Conservation (phyloP, 2,797 vertebrate species). For the Meriones psammophilus region DNA sequence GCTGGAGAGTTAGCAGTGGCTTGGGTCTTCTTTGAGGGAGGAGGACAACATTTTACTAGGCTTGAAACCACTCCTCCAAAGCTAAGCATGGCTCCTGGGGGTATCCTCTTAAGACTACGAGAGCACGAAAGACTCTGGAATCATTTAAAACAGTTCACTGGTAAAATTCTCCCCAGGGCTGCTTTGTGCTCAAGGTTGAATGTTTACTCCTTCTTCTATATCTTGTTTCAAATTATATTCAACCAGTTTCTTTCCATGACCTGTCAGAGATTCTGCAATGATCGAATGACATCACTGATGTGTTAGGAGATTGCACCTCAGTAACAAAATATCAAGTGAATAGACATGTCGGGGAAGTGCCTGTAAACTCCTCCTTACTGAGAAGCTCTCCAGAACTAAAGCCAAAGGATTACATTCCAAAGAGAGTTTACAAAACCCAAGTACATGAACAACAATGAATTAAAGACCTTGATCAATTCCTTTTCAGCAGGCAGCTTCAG, state of each 20-base stretch:
- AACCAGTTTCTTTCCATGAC: not conserved
- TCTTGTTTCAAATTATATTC: slow-evolving; percentile 23
- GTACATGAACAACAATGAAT: not conserved
- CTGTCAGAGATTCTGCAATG: not conserved
- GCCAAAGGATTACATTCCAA: not conserved
- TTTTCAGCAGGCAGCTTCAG: not conserved
- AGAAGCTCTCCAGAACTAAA: slow-evolving; percentile 33
- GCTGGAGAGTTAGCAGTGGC: not conserved
- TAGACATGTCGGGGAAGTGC: not conserved
- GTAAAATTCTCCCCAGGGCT: not conserved
- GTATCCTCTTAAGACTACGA: not conserved
- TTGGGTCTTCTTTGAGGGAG: not conserved
- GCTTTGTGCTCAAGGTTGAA: not conserved
- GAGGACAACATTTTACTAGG: not conserved
- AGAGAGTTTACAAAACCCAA: not conserved
- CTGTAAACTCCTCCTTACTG: not conserved
- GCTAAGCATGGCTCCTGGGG: not conserved
- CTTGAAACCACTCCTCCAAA: not conserved
- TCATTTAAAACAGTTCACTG: not conserved
- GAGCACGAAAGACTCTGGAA: not conserved
- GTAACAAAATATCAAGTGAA: slow-evolving; percentile 30
- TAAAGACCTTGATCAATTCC: not conserved
- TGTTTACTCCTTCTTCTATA: slow-evolving; percentile 16
- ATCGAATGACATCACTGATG: not conserved
- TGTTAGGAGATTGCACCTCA: not conserved